Percentiles rank a stretch among this genome's conserved stretches.
Evolutionary conservation across 2,888 invertebrate species (phyloP).

Genomic region (Vanessa cardui): DNA sequence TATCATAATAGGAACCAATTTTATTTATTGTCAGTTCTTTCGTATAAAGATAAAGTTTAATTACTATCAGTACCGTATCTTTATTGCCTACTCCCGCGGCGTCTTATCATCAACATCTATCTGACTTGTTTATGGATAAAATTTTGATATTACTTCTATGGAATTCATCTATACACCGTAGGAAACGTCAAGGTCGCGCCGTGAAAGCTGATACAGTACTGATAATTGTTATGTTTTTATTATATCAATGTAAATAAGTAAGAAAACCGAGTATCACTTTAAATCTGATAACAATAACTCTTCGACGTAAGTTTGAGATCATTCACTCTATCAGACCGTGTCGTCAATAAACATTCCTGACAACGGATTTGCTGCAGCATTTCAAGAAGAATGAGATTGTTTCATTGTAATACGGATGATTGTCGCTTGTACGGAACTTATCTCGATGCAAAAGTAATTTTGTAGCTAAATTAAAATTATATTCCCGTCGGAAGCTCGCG

Average conservation of each 20-base stretch:
- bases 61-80: slow-evolving; percentile 50
- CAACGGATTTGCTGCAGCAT: slow-evolving; percentile 28
- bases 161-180: slow-evolving; percentile 47
- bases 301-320: slow-evolving; percentile 47
- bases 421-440: slow-evolving; percentile 28
- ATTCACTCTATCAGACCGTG: slow-evolving; percentile 57
- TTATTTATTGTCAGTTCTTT: slow-evolving; percentile 43
- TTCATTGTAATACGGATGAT: slow-evolving; percentile 29
- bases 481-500: slow-evolving; percentile 58
- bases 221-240: slow-evolving; percentile 17
- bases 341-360: slow-evolving; percentile 48
- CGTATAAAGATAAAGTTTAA: slow-evolving; percentile 48
- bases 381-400: slow-evolving; percentile 16
- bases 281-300: slow-evolving; percentile 36
- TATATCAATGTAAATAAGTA: slow-evolving; percentile 24
- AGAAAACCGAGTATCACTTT: slow-evolving; percentile 30
- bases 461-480: slow-evolving; percentile 48
- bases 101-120: slow-evolving; percentile 49
- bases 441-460: slow-evolving; percentile 38
- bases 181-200: slow-evolving; percentile 40
- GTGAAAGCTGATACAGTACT: slow-evolving; percentile 26
- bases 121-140: slow-evolving; percentile 48
- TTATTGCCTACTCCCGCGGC: slow-evolving; percentile 54
- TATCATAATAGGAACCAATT: slow-evolving; percentile 42
- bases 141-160: slow-evolving; percentile 48